Conservation (phyloP, 2,888 invertebrate genomes). For the Calameuta pallipes region DNA sequence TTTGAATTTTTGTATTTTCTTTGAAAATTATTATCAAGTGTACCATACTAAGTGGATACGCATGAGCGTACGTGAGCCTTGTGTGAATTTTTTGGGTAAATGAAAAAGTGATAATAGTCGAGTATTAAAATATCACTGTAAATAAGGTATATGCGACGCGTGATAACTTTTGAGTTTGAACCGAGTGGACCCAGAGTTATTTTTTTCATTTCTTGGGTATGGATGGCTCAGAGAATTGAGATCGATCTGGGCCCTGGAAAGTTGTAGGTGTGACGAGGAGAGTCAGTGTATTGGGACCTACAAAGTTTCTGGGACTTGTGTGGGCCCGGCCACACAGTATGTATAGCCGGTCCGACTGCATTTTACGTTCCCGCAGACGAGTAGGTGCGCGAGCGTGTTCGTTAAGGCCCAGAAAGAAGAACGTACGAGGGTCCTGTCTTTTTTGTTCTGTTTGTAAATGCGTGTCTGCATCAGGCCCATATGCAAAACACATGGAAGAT, state of each 20-base stretch:
- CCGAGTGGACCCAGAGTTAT: not conserved
- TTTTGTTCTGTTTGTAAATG: not conserved
- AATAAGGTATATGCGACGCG: not conserved
- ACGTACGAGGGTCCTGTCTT: not conserved
- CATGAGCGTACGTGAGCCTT: not conserved
- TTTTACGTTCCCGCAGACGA: slow-evolving; percentile 41
- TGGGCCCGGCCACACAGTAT: slow-evolving; percentile 26
- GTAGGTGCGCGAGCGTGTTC: slow-evolving; percentile 1
- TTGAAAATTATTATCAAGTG: not conserved
- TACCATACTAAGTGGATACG: not conserved
- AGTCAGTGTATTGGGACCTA: slow-evolving; percentile 22
- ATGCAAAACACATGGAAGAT: slow-evolving; percentile 41
- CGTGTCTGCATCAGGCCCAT: slow-evolving; percentile 21
- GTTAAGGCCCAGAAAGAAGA: not conserved
- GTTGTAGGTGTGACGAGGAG: not conserved
- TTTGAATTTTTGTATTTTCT: not conserved
- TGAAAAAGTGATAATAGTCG: not conserved
- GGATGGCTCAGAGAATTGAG: not conserved
- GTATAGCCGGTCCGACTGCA: slow-evolving; percentile 54
- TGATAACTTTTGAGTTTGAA: not conserved
- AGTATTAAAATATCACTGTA: not conserved
- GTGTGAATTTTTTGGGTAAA: not conserved
- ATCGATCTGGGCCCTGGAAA: slow-evolving; percentile 4
- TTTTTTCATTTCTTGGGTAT: not conserved
- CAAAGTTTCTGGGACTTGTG: slow-evolving; percentile 26